Conservation (phyloP, 92 coral and sea anemone genomes). For the Anthopleura xanthogrammica region DNA sequence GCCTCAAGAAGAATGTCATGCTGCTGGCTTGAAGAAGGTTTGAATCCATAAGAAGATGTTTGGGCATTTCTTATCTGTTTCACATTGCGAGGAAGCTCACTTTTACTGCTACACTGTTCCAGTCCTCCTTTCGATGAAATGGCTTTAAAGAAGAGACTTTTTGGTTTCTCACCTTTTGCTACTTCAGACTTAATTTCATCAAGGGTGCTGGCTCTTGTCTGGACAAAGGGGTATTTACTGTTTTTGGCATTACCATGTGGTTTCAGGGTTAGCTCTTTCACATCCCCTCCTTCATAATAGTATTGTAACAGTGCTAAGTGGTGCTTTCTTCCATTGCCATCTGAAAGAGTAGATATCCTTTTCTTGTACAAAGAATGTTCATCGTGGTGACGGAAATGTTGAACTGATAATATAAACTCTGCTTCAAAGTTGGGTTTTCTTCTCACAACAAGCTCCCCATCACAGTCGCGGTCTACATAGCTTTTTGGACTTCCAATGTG, state of each 20-base stretch:
- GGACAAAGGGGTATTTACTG: conserved; percentile 13
- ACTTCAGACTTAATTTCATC: conserved; percentile 11
- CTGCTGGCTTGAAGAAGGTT: conserved; percentile 19
- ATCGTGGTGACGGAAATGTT: conserved; percentile 35
- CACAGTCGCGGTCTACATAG: conserved; percentile 22
- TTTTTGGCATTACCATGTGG: conserved; percentile 18
- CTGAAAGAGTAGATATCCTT: conserved; percentile 17
- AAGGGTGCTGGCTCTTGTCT: conserved; percentile 15
- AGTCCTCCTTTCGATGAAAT: conserved; percentile 12
- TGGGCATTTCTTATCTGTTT: conserved; percentile 18
- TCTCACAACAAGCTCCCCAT: conserved; percentile 9
- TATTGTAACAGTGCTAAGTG: conserved; percentile 25
- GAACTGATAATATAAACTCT: conserved; percentile 31
- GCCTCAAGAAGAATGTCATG: conserved; percentile 25
- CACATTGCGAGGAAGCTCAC: conserved; percentile 24
- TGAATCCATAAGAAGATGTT: conserved; percentile 2
- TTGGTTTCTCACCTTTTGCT: conserved; percentile 12
- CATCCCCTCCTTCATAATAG: conserved; percentile 24
- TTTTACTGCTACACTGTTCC: conserved; percentile 15
- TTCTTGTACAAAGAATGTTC: conserved; percentile 24
- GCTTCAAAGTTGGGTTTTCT: conserved; percentile 30
- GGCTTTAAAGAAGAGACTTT: conserved; percentile 15
- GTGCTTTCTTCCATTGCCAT: not conserved
- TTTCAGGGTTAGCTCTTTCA: conserved; percentile 1
- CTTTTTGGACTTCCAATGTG: conserved; percentile 30